Evolutionary conservation across 92 coral and sea anemone species (phyloP), one percentile per base, ranked within the genome.

Genomic region (Phymanthus crucifer): DNA sequence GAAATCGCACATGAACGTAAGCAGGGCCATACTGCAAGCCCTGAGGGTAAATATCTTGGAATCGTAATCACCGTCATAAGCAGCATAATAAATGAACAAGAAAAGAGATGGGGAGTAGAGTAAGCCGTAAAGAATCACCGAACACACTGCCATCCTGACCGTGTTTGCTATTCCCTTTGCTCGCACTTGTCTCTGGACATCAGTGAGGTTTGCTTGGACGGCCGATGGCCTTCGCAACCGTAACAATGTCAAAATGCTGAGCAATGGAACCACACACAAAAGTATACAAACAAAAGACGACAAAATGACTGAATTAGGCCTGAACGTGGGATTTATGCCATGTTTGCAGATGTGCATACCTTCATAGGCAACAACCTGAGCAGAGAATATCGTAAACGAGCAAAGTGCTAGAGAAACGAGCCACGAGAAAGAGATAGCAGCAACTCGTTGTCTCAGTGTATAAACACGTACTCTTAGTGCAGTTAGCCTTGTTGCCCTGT

Each of bases 61-160:
- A 61, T n/a, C n/a, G n/a, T n/a, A n/a, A n/a, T n/a, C n/a, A n/a
- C n/a, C n/a, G n/a, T n/a, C n/a, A n/a, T n/a, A n/a, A n/a, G n/a
- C n/a, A n/a, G n/a, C n/a, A n/a, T 24, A 23, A 27, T 23, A 27
- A 3, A 10, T 16, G 16, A 27, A 8, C 36, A 33, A 61, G 10
- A 66, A 75, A 35, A 75, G 21, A 1, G 3, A 6, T 69, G 73
- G 45, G 14, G 19, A 38, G 19, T 34, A 26, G 7, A 24, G 35
- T 34, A 11, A 29, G 10, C n/a, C n/a, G 18, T 24, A 69, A 32
- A 69, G 73, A 18, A 69, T 6, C 26, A 26, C 40, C n/a, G 79
- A 75, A 56, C 70, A 75, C 33, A 75, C 12, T 11, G 57, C 79
- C 79, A 75, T 75, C 13, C 29, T 69, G 43, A 69, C 73, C 0